These are phyloP conservation scores for Cyclura pinguis DNA, from an alignment of 2,797 vertebrate species.

Conservation along the genomic window DNA sequence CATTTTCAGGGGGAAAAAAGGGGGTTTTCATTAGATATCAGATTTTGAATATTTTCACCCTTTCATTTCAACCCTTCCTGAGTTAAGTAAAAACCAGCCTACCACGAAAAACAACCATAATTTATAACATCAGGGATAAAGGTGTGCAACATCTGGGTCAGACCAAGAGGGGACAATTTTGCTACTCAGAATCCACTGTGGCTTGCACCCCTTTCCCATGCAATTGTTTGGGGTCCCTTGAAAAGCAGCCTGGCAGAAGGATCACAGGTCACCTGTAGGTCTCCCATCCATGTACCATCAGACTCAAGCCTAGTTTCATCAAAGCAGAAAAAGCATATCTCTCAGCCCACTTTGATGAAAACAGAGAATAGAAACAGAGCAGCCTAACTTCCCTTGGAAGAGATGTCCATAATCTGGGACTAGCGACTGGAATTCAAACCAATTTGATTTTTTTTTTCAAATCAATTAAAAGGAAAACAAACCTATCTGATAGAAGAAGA, in stretches of 20 bases:
- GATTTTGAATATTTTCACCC: neutral
- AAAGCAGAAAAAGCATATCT: neutral
- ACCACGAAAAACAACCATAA: neutral
- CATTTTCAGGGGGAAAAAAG: constrained; percentile 33
- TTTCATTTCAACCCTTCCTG: neutral
- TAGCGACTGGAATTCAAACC: too few species aligned
- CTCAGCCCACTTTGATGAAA: neutral
- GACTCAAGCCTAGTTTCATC: neutral
- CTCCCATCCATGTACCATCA: neutral
- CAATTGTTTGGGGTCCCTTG: too few species aligned
- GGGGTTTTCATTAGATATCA: constrained; percentile 39
- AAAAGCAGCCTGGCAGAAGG: too few species aligned
- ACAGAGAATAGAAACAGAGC: neutral
- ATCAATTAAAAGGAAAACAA: too few species aligned
- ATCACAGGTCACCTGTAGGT: too few species aligned
- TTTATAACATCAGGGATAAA: neutral
- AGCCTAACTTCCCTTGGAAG: neutral
- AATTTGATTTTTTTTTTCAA: too few species aligned
- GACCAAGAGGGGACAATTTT: neutral
- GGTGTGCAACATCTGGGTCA: neutral
- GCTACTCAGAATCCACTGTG: neutral
- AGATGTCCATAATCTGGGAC: too few species aligned
- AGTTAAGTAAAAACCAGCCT: neutral
- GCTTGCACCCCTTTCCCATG: too few species aligned
- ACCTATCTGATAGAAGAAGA: too few species aligned